Percentiles rank a stretch among this genome's conserved stretches.
Conservation (phyloP, 2,113 vertebrate species). For the Sprattus sprattus region DNA sequence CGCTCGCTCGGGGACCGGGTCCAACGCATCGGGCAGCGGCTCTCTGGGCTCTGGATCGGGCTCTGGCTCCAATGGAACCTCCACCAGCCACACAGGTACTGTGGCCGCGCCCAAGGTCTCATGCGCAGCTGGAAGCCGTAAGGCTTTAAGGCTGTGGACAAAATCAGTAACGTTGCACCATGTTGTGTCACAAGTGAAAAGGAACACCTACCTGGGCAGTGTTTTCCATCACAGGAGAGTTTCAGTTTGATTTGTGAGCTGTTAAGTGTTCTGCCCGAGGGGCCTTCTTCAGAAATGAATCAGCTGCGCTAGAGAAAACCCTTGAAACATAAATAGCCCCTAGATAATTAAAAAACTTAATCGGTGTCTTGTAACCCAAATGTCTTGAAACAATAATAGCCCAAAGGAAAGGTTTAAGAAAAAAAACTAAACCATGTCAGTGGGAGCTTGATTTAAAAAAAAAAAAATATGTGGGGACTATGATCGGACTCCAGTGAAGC, state of each 20-base stretch:
- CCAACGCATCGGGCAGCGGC: slow-evolving; percentile 74
- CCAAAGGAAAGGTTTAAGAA: neutral
- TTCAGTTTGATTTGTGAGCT: neutral
- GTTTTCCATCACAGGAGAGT: neutral
- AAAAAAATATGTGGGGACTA: too few species aligned
- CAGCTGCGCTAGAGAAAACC: neutral
- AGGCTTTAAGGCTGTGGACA: neutral
- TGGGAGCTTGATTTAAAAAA: too few species aligned
- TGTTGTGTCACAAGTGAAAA: neutral
- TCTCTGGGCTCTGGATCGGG: slow-evolving; percentile 62
- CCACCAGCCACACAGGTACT: slow-evolving; percentile 71
- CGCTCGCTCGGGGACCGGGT: slow-evolving; percentile 67
- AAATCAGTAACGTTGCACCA: neutral
- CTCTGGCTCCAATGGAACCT: slow-evolving; percentile 66
- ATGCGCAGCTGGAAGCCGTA: neutral
- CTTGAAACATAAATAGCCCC: slow-evolving; percentile 7
- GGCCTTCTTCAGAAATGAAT: neutral
- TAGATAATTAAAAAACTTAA: neutral
- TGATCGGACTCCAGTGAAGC: neutral
- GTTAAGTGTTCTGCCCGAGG: neutral
- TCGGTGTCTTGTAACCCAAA: neutral
- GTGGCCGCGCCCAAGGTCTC: neutral
- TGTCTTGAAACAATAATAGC: slow-evolving; percentile 4
- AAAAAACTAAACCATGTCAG: neutral
- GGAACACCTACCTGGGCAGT: neutral